phyloP scores from a whole-genome alignment of 2,888 invertebrate species.

The Metallyticus violacea region DNA sequence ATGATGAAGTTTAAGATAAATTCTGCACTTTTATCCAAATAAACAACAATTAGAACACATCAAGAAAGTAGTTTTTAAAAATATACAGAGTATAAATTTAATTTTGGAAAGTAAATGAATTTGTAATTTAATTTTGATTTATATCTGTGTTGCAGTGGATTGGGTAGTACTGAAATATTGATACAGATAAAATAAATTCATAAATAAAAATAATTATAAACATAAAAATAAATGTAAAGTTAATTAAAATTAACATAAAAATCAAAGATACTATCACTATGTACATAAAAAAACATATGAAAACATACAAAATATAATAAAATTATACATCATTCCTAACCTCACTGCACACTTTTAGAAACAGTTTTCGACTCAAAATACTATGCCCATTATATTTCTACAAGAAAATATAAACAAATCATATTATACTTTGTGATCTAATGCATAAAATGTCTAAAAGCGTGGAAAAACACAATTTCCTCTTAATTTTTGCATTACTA shows the following conservation, averaged over 20 bases:
- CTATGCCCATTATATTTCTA: neutral
- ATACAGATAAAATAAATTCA: neutral
- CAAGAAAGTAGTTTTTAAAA: too few relatives aligned
- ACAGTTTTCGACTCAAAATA: neutral
- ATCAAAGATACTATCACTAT: neutral
- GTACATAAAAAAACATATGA: neutral
- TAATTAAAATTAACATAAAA: neutral
- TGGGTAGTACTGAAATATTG: neutral
- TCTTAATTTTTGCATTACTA: neutral
- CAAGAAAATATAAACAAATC: too few relatives aligned
- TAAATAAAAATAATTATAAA: too few relatives aligned
- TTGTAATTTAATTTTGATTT: too few relatives aligned
- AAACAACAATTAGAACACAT: too few relatives aligned
- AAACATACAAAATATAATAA: neutral
- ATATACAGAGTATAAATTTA: too few relatives aligned
- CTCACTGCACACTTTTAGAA: neutral
- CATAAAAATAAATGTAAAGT: neutral
- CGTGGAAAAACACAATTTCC: neutral
- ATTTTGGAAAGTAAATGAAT: too few relatives aligned
- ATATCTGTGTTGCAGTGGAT: neutral
- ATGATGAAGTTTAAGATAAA: too few relatives aligned
- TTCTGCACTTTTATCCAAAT: too few relatives aligned
- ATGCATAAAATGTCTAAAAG: neutral
- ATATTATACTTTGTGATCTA: neutral
- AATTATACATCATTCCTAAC: too few relatives aligned